A percentile compares a stretch with the other conserved stretches of the same genome.
phyloP scores from a whole-genome alignment of 2,797 vertebrate species.

The Tympanoctomys barrerae region DNA sequence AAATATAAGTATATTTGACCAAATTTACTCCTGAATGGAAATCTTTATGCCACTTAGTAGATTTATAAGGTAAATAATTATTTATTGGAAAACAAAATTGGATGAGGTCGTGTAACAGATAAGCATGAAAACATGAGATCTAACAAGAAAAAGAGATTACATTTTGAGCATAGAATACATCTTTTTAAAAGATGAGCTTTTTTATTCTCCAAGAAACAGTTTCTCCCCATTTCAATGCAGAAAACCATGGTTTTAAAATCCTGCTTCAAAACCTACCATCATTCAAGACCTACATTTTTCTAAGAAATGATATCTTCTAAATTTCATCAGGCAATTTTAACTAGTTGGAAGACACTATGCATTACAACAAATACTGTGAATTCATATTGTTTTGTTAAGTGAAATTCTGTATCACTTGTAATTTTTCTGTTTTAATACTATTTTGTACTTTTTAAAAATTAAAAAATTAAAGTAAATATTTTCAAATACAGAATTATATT shows the following conservation, averaged over 20 bases:
- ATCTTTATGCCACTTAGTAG: neutral
- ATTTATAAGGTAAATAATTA: conserved; percentile 20
- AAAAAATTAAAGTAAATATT: neutral
- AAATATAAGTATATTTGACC: conserved; percentile 18
- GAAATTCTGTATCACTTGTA: neutral
- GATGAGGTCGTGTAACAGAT: neutral
- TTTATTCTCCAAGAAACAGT: neutral
- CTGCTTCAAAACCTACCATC: neutral
- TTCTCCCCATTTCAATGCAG: conserved; percentile 31
- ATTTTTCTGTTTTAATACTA: too few species aligned
- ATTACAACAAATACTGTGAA: too few species aligned
- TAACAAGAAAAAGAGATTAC: neutral
- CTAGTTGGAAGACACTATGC: neutral
- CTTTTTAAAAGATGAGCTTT: neutral
- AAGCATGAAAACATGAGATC: neutral
- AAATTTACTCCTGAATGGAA: conserved; percentile 10
- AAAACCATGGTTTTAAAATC: neutral
- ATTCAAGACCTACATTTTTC: neutral
- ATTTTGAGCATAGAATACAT: neutral
- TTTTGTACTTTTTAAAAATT: too few species aligned
- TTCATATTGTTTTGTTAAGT: too few species aligned
- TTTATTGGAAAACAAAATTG: neutral
- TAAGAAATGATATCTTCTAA: neutral
- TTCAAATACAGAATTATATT: neutral
- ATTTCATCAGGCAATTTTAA: neutral